These are phyloP conservation scores for Donacobius atricapilla DNA, from an alignment of 2,113 vertebrate genomes.

Conservation along the genomic window DNA sequence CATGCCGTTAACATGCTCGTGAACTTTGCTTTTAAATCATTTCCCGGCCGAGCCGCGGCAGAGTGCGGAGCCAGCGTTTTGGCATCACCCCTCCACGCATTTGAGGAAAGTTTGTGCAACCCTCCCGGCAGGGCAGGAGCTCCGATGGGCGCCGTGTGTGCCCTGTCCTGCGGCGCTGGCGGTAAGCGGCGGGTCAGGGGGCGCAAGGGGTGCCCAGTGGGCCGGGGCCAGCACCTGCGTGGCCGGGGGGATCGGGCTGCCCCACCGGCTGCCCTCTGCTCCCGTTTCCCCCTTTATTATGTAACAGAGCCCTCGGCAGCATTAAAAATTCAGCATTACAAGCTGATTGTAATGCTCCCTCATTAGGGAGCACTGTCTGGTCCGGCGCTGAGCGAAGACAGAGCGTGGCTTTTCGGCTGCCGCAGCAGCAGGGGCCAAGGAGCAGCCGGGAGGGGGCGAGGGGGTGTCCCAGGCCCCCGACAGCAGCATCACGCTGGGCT, in stretches of 20 bases:
- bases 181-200: constrained; percentile 30
- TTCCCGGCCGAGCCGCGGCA: constrained; percentile 7
- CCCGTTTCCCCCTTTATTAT: constrained; percentile 76
- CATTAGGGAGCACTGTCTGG: constrained; percentile 77
- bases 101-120: constrained; percentile 41
- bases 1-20: constrained; percentile 13
- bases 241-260: not conserved
- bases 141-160: constrained; percentile 14
- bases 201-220: not conserved
- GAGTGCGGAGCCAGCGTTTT: constrained; percentile 14
- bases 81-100: not conserved
- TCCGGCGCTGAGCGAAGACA: constrained; percentile 63
- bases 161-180: not conserved
- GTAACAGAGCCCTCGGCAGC: constrained; percentile 78
- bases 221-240: not conserved
- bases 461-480: not conserved
- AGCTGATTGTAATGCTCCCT: constrained; percentile 80
- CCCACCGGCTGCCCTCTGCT: constrained; percentile 27
- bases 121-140: constrained; percentile 44
- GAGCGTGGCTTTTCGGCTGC: constrained; percentile 66
- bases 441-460: not conserved
- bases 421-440: not conserved
- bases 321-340: constrained; percentile 81
- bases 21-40: constrained; percentile 67
- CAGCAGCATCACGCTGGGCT: not conserved